Evolutionary conservation across 92 coral and sea anemone genomes (phyloP), one percentile per base, ranked within the genome.

Genomic region (Scolanthus callimorphus): DNA sequence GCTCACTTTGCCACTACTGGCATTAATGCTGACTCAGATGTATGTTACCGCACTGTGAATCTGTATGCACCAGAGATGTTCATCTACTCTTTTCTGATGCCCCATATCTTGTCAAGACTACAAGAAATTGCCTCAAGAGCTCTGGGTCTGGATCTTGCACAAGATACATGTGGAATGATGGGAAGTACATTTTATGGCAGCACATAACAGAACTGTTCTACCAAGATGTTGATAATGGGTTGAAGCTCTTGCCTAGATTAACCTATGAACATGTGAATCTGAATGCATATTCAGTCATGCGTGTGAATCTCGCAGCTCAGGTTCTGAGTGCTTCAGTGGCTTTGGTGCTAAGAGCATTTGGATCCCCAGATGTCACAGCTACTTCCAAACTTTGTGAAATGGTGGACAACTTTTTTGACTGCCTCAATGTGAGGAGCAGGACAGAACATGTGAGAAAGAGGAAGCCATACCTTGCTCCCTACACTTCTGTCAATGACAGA

Each of bases 251-350:
- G 28, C 86, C 91, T 26, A 79, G 62, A 59, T 48, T 78, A 34
- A 84, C 91, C 17, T 64, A 44, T 62, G 86, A 84, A 39, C 91
- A 84, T 51, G 31, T 84, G 31, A 77, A 78, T 54, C 80, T 83
- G 52, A 77, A 38, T 46, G 17, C 78, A 1, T 84, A 84, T 51
- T 79, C 91, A 23, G 75, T 66, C 20, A 84, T 84, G 79, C 39
- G 91, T 25, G 91, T 79, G 2, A 84, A 79, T 63, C 82, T 78
- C 26, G 91, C 82, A 39, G 86, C 82, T 2, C 82, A 84, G 55
- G 91, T 84, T 26, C 39, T 79, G 45, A 84, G 91, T 56, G 58
- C 86, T 20, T 57, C 90, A 8, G 70, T 78, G 23, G 81, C 82
- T 17, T 46, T 72, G 10, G 90, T 78, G 20, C 73, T 78, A 22